Conservation (phyloP, 2,113 vertebrate species). For the Hepsetus odoe region DNA sequence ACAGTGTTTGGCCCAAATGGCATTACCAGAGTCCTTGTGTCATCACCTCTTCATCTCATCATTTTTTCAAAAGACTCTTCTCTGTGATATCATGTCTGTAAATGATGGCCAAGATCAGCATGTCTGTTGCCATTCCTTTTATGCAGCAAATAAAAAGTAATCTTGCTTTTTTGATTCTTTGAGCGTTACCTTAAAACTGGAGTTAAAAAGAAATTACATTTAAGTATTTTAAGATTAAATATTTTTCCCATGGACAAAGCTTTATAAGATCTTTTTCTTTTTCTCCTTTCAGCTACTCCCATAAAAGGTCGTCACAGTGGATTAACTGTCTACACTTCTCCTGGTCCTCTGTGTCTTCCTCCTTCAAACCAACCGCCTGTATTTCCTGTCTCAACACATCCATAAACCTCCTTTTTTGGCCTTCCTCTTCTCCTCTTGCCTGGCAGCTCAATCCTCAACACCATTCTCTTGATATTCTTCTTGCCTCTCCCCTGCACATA, state of each 20-base stretch:
- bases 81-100: not conserved
- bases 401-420: too few species aligned
- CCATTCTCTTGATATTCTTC: too few species aligned
- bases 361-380: too few species aligned
- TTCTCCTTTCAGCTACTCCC: too few species aligned
- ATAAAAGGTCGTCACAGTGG: too few species aligned
- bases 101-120: not conserved
- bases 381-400: too few species aligned
- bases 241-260: not conserved
- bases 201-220: not conserved
- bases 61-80: not conserved
- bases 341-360: too few species aligned
- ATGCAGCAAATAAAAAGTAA: not conserved
- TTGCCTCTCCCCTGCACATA: too few species aligned
- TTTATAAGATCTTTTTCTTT: too few species aligned
- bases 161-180: not conserved
- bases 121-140: not conserved
- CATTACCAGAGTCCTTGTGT: not conserved
- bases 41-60: not conserved
- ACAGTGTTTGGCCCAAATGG: not conserved
- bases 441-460: too few species aligned
- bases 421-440: too few species aligned
- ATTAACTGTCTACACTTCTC: too few species aligned
- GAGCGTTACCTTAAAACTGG: not conserved
- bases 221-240: not conserved